Evolutionary conservation across 2,797 vertebrate species (phyloP).

Genomic region (Pangasius djambal): DNA sequence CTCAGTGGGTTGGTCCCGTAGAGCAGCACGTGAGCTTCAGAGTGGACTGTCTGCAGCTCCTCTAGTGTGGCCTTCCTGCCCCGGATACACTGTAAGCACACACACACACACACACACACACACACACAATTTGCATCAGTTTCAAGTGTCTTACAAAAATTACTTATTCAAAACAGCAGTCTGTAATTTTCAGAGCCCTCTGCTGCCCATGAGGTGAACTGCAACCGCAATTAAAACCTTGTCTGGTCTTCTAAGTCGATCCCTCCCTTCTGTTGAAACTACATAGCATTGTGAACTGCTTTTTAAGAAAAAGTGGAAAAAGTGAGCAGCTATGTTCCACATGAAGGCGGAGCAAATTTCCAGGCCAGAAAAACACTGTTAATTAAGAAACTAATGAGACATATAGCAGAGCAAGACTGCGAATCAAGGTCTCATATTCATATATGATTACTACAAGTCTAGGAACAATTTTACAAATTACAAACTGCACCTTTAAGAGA

Average conservation of each 20-base stretch:
- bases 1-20: slow-evolving; percentile 95
- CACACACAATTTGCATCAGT: neutral
- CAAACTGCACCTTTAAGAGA: neutral
- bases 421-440: neutral
- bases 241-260: neutral
- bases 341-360: neutral
- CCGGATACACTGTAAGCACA: slow-evolving; percentile 82
- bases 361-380: neutral
- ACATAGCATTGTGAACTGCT: neutral
- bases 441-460: neutral
- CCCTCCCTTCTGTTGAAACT: neutral
- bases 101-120: neutral
- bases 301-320: neutral
- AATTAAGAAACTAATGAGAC: neutral
- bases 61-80: slow-evolving; percentile 94
- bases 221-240: neutral
- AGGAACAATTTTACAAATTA: neutral
- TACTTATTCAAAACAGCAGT: neutral
- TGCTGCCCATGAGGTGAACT: neutral
- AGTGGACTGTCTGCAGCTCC: slow-evolving; percentile 93
- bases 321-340: neutral
- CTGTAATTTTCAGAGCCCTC: neutral
- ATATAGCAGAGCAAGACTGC: neutral
- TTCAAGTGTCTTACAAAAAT: neutral
- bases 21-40: slow-evolving; percentile 88